These are phyloP conservation scores for Craseonycteris thonglongyai DNA, from an alignment of 2,113 vertebrate species.

Conservation along the genomic window DNA sequence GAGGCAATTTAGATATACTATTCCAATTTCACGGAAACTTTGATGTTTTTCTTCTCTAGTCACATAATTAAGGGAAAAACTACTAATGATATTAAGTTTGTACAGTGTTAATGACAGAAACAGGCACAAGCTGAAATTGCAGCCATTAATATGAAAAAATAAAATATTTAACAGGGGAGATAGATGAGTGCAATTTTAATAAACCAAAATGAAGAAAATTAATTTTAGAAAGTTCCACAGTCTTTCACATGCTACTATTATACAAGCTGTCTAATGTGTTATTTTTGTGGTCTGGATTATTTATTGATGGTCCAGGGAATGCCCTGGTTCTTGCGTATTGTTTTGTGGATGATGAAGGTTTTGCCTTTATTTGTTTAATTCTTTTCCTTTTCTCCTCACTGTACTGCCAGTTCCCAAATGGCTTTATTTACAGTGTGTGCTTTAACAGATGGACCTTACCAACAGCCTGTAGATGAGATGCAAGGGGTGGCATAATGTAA, in stretches of 20 bases:
- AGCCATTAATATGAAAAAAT: slow-evolving; percentile 88
- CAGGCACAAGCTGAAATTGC: slow-evolving; percentile 84
- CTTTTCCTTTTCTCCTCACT: neutral
- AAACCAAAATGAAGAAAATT: slow-evolving; percentile 88
- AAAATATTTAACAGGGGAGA: slow-evolving; percentile 87
- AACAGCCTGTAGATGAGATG: no score
- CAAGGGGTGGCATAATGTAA: fast-evolving
- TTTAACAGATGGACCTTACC: neutral
- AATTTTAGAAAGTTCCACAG: slow-evolving; percentile 80
- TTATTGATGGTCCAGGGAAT: slow-evolving; percentile 55
- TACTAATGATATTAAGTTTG: slow-evolving; percentile 91
- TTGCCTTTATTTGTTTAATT: slow-evolving; percentile 46
- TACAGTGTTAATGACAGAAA: slow-evolving; percentile 89
- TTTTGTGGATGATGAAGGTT: slow-evolving; percentile 48
- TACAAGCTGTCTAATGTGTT: slow-evolving; percentile 57
- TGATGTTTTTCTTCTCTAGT: slow-evolving; percentile 89
- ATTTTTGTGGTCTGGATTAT: slow-evolving; percentile 69
- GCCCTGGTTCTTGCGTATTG: slow-evolving; percentile 42
- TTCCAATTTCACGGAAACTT: slow-evolving; percentile 91
- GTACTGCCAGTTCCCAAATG: neutral
- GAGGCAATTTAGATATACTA: slow-evolving; percentile 89
- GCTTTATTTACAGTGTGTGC: neutral
- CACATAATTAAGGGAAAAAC: slow-evolving; percentile 91
- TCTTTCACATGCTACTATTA: slow-evolving; percentile 65
- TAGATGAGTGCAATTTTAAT: slow-evolving; percentile 88